These are phyloP conservation scores for Microctenopoma steveboyesi DNA, from an alignment of 2,797 vertebrate species.

Conservation along the genomic window DNA sequence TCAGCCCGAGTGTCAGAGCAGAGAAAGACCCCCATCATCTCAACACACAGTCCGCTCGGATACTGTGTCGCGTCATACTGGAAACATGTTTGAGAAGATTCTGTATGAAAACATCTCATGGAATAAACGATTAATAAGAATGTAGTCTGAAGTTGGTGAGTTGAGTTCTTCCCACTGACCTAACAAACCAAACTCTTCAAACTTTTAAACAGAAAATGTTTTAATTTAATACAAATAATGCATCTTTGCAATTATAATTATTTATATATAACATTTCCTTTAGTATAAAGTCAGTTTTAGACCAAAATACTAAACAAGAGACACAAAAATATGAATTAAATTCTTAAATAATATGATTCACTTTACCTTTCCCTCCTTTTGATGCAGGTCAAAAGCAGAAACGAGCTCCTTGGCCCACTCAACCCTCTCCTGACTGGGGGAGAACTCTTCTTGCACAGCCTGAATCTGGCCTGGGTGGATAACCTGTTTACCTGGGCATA, in stretches of 20 bases:
- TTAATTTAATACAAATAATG: background rate
- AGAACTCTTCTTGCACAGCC: slow-evolving; percentile 95
- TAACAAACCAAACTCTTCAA: too few relatives aligned
- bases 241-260: background rate
- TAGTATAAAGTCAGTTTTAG: background rate
- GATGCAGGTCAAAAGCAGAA: slow-evolving; percentile 92
- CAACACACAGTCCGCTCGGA: slow-evolving; percentile 22
- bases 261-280: fast-evolving
- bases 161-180: background rate
- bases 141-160: background rate
- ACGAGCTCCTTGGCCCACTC: slow-evolving; percentile 95
- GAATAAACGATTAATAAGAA: background rate
- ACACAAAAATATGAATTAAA: background rate
- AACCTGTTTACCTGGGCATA: slow-evolving; percentile 94
- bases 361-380: slow-evolving; percentile 94
- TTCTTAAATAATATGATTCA: background rate
- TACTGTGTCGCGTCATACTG: background rate
- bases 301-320: background rate
- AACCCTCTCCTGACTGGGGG: slow-evolving; percentile 90
- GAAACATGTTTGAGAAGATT: background rate
- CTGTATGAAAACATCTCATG: background rate
- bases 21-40: slow-evolving; percentile 28
- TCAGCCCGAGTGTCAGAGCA: slow-evolving; percentile 33
- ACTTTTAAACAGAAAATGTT: too few relatives aligned
- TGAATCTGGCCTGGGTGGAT: slow-evolving; percentile 97